These are phyloP conservation scores for Limenitis arthemis DNA, from an alignment of 2,888 invertebrate genomes.

Conservation along the genomic window DNA sequence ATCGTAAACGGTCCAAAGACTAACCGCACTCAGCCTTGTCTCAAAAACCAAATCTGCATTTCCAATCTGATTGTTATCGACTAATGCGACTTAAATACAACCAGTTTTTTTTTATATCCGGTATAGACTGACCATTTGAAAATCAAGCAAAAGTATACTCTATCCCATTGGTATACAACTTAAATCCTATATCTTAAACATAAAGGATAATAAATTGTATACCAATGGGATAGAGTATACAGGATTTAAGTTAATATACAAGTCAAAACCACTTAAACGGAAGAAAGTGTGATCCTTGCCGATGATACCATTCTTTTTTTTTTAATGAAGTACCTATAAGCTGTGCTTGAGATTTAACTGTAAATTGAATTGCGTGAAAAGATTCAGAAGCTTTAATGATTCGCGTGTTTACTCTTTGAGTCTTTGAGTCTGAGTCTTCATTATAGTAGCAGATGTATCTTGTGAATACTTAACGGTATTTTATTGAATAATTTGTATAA, in stretches of 20 bases:
- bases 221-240: conserved; percentile 6
- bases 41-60: conserved; percentile 49
- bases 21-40: conserved; percentile 29
- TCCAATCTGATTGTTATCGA: conserved; percentile 61
- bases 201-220: conserved; percentile 19
- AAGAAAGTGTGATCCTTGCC: conserved; percentile 34
- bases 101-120: conserved; percentile 43
- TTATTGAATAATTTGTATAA: neutral
- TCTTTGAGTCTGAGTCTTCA: conserved; percentile 8
- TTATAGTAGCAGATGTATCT: conserved; percentile 20
- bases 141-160: conserved; percentile 7
- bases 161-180: conserved; percentile 12
- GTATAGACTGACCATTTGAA: conserved; percentile 26
- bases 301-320: conserved; percentile 27
- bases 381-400: conserved; percentile 13
- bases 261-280: conserved; percentile 39
- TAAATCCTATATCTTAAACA: conserved; percentile 5
- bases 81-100: conserved; percentile 44
- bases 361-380: conserved; percentile 15
- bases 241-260: conserved; percentile 33
- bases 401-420: conserved; percentile 15
- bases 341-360: conserved; percentile 20
- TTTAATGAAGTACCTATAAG: conserved; percentile 27
- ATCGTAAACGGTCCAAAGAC: conserved; percentile 20
- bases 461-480: conserved; percentile 25